A percentile compares a stretch with the other conserved stretches of the same genome.
These are phyloP conservation scores for Prunella strophiata DNA, from an alignment of 2,797 vertebrate genomes.

Conservation along the genomic window DNA sequence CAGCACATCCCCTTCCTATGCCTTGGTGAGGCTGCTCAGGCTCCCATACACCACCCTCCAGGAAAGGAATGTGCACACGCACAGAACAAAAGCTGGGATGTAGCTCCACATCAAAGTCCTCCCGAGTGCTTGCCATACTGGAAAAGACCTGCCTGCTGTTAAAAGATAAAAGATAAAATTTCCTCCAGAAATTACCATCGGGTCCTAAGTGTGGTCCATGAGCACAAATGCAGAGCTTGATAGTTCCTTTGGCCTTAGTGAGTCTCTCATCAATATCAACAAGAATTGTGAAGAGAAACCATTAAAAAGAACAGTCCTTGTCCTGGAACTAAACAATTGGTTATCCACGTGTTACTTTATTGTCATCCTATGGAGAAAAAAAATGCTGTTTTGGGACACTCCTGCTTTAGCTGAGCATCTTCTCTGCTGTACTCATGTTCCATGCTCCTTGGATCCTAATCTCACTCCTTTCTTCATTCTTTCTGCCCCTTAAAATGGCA, in stretches of 20 bases:
- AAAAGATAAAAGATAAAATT: neutral
- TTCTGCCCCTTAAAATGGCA: neutral
- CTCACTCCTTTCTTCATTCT: neutral
- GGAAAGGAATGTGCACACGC: neutral
- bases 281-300: neutral
- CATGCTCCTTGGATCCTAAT: neutral
- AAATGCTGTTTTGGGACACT: neutral
- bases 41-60: fast-evolving
- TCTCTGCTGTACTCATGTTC: neutral
- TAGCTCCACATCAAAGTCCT: neutral
- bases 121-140: neutral
- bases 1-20: fast-evolving
- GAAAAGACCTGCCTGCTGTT: neutral
- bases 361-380: neutral
- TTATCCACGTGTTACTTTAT: neutral
- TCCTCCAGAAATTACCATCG: neutral
- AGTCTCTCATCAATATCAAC: neutral
- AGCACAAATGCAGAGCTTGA: neutral
- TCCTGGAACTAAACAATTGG: neutral
- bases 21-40: neutral
- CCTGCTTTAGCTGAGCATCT: neutral
- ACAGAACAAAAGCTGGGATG: neutral
- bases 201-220: fast-evolving
- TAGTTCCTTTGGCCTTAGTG: neutral
- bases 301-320: neutral